A percentile compares a stretch with the other conserved stretches of the same genome.
Conservation (phyloP, 2,888 invertebrate species). For the Electrophaes corylata region DNA sequence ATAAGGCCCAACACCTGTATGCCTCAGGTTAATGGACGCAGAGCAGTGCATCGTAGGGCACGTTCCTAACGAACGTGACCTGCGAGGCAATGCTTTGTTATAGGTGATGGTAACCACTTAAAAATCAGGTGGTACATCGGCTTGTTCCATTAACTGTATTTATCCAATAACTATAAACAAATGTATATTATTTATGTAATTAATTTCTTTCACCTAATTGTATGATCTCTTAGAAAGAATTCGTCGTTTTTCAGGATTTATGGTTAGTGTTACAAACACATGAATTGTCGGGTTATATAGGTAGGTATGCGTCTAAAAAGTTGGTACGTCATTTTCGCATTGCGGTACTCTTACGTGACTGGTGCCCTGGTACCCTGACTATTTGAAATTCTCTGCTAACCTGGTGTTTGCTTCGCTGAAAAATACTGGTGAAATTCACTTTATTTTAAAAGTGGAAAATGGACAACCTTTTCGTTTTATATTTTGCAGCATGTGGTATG, state of each 20-base stretch:
- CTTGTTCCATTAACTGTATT: too few species aligned
- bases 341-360: constrained; percentile 76
- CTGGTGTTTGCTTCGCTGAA: constrained; percentile 31
- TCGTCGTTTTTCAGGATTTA: not conserved
- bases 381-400: constrained; percentile 35
- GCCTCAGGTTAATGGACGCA: too few species aligned
- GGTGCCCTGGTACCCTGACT: constrained; percentile 47
- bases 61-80: too few species aligned
- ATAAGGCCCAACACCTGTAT: too few species aligned
- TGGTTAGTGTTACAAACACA: constrained; percentile 14
- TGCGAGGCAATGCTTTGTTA: too few species aligned
- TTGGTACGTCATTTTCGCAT: constrained; percentile 51
- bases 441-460: constrained; percentile 19
- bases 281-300: constrained; percentile 12
- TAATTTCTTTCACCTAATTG: not conserved
- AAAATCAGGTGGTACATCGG: too few species aligned
- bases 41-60: too few species aligned
- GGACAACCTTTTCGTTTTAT: constrained; percentile 19
- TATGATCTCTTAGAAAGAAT: not conserved
- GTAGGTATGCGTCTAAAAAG: constrained; percentile 23
- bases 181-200: not conserved
- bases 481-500: constrained; percentile 12
- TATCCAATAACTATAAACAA: too few species aligned
- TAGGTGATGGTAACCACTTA: too few species aligned
- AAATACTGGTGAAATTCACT: constrained; percentile 27